phyloP scores from a whole-genome alignment of 2,113 vertebrate species.

The Emberiza fucata region DNA sequence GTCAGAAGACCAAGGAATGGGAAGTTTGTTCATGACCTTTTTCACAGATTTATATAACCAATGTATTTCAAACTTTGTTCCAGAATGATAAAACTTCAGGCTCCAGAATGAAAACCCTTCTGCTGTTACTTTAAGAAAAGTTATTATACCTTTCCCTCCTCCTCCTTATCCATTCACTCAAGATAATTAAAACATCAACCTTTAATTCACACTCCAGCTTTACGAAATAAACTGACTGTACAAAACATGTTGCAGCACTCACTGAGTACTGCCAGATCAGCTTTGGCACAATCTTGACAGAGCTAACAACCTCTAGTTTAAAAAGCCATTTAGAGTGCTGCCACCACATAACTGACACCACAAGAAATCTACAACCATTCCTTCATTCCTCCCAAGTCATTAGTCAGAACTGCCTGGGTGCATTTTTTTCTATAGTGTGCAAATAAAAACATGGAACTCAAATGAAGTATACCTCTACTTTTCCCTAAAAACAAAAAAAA shows the following conservation, averaged over 20 bases:
- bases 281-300: background rate
- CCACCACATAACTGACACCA: background rate
- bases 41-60: background rate
- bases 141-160: background rate
- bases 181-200: background rate
- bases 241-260: background rate
- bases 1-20: background rate
- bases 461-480: background rate
- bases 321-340: background rate
- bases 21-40: background rate
- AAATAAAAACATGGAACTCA: background rate
- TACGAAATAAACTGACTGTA: background rate
- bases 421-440: background rate
- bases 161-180: background rate
- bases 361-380: background rate
- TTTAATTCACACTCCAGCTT: background rate
- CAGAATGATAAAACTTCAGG: background rate
- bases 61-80: background rate
- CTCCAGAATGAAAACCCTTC: background rate
- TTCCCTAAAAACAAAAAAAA: background rate
- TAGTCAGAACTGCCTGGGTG: background rate
- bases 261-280: background rate
- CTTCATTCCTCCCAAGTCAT: background rate
- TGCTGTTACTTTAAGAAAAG: background rate
- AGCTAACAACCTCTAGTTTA: background rate